Evolutionary conservation across 1,140 invertebrate genomes (phyloP).

Genomic region (Aricia agestis): DNA sequence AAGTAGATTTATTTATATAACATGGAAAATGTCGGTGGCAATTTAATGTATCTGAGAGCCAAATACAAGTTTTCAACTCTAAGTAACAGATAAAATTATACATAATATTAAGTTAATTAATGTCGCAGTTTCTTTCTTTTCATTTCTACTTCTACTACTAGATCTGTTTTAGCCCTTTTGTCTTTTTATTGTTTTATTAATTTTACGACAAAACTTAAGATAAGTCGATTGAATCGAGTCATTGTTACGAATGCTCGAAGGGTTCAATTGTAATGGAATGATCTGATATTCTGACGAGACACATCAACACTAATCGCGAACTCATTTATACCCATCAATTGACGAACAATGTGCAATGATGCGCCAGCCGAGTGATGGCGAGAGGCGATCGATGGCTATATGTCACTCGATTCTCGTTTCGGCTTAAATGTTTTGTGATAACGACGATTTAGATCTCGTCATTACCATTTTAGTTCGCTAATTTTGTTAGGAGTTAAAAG

Average conservation of each 20-base stretch:
- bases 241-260: background rate
- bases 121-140: too few relatives aligned
- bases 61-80: too few relatives aligned
- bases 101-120: too few relatives aligned
- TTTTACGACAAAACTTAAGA: background rate
- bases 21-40: too few relatives aligned
- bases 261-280: slow-evolving; percentile 5
- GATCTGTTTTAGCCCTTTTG: too few relatives aligned
- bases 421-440: slow-evolving; percentile 21
- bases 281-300: slow-evolving; percentile 47
- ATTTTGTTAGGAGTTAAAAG: background rate
- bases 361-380: slow-evolving; percentile 25
- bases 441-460: slow-evolving; percentile 2
- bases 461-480: background rate
- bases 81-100: too few relatives aligned
- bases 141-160: too few relatives aligned
- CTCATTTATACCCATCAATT: slow-evolving; percentile 64
- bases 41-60: too few relatives aligned
- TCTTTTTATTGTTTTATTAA: too few relatives aligned
- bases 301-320: slow-evolving; percentile 54
- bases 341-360: slow-evolving; percentile 56
- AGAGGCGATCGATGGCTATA: slow-evolving; percentile 33
- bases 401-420: slow-evolving; percentile 44
- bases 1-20: too few relatives aligned
- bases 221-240: background rate